Evolutionary conservation across 2,797 vertebrate genomes (phyloP), one percentile per base, ranked within the genome.

Genomic region (Sebastiscus albofasciatus): DNA sequence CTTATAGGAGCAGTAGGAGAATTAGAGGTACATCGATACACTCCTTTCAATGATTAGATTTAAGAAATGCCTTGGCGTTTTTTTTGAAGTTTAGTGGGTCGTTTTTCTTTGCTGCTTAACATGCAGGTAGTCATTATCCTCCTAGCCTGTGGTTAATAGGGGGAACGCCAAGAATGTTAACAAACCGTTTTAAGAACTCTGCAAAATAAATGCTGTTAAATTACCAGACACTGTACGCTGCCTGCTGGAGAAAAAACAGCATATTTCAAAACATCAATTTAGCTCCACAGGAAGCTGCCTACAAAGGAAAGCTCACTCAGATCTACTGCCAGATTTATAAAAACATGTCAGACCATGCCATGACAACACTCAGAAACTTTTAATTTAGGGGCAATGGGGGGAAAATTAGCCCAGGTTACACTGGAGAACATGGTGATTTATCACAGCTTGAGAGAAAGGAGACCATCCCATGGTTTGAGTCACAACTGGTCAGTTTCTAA

Each of bases 271-370:
- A 84, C 69, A 81, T 80, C 58, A 71, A 72, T 86, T 87, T 67
- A 70, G 39, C 81, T 77, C 73, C 36, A 78, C 77, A 60, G 84
- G 82, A 85, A 87, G 66, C 72, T 36, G 58, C 58, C 31, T 31
- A 79, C 60, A 81, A 69, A 81, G 27, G 67, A 64, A 46, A 13
- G 1, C 39, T 81, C n/a, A 27, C 69, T 83, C 83, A 83, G 68
- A 85, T 82, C 69, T 62, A n/a, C 27, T 79, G 82, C 75, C 87
- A 86, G 70, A 79, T 82, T 76, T 60, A 42, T 36, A 67, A 80
- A 86, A 82, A 75, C 64, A 72, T 67, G 72, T 72, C 64, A 24
- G 72, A 54, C 46, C 62, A 33, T 31, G 60, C 22, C 29, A 58
- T 2, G 8, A 46, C 18, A 69, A 64, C 62, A 70, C 73, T 84